phyloP scores from a whole-genome alignment of 53 echinoderm and acorn worm genomes.

The Antedon mediterranea region DNA sequence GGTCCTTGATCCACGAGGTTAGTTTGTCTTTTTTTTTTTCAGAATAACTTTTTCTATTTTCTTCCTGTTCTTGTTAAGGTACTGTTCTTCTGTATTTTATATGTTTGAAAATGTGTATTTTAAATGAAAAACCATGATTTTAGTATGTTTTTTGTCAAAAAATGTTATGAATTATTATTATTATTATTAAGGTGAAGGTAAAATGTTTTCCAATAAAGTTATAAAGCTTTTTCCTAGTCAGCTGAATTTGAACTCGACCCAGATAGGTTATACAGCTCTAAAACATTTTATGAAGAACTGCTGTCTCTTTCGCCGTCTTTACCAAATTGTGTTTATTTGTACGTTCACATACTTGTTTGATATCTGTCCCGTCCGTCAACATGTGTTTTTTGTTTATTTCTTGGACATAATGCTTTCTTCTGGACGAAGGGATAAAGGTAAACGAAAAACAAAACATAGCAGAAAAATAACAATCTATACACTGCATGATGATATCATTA shows the following conservation, averaged over 20 bases:
- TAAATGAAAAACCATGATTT: background rate
- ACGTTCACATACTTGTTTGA: background rate
- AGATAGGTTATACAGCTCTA: background rate
- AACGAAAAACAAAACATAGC: background rate
- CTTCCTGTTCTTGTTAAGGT: background rate
- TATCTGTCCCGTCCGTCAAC: background rate
- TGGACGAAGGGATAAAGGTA: background rate
- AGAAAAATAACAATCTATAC: background rate
- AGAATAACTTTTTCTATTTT: background rate
- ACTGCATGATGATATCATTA: background rate
- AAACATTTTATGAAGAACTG: background rate
- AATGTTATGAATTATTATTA: background rate
- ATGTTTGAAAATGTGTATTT: background rate
- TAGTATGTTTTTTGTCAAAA: background rate
- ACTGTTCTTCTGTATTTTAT: background rate
- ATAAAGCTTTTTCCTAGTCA: background rate
- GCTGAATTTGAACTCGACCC: background rate
- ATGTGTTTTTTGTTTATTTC: background rate
- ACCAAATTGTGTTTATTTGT: background rate
- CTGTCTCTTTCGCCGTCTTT: background rate
- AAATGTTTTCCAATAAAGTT: background rate
- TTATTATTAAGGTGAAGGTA: background rate
- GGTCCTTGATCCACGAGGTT: slow-evolving; percentile 95
- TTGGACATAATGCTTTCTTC: background rate
- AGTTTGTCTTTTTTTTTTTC: slow-evolving; percentile 19